These are phyloP conservation scores for Cyrtodaria siliqua DNA, from an alignment of 2,888 invertebrate species.

Conservation along the genomic window DNA sequence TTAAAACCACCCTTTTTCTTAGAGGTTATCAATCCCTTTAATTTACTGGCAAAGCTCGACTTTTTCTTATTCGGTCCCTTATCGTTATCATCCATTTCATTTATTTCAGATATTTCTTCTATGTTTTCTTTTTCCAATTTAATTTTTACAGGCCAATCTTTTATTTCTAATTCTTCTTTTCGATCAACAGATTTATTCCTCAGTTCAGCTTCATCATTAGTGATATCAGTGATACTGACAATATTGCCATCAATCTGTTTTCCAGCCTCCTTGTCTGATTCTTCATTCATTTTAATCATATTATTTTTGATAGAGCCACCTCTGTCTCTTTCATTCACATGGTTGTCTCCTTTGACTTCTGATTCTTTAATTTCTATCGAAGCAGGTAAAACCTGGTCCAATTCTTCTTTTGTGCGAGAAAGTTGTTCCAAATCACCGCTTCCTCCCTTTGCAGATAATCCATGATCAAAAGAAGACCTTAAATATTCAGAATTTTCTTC, in stretches of 20 bases:
- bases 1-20: conserved; percentile 11
- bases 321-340: no score
- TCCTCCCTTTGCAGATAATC: not conserved
- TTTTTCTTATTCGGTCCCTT: not conserved
- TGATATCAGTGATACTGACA: conserved; percentile 7
- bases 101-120: no score
- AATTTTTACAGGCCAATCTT: not conserved
- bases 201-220: conserved; percentile 8
- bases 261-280: no score
- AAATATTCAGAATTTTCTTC: not conserved
- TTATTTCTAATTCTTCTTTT: conserved; percentile 8
- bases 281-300: no score
- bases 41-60: conserved; percentile 20
- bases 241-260: no score
- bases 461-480: no score
- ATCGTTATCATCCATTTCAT: not conserved
- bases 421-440: conserved; percentile 11
- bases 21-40: conserved; percentile 22
- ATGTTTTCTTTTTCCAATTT: conserved; percentile 1
- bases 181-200: conserved; percentile 8
- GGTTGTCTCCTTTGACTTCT: no score
- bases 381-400: conserved; percentile 6
- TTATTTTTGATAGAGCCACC: no score
- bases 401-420: conserved; percentile 18
- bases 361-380: not conserved